phyloP scores from a whole-genome alignment of 2,113 vertebrate genomes.

The Pomatorhinus ruficollis region DNA sequence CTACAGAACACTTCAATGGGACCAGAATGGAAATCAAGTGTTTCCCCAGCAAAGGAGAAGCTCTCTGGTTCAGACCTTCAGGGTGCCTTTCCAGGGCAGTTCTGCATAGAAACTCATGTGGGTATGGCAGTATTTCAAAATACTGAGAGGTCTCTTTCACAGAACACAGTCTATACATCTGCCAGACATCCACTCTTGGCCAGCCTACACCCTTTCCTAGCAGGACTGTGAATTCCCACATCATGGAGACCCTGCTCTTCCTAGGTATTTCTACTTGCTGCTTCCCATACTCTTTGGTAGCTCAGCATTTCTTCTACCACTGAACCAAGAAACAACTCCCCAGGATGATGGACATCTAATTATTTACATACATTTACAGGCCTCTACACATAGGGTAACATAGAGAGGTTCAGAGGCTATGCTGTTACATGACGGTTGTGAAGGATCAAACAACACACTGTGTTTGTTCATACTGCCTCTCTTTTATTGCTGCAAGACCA shows the following conservation, averaged over 20 bases:
- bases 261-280: not conserved
- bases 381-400: not conserved
- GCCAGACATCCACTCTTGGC: not conserved
- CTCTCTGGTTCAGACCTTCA: not conserved
- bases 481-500: not conserved
- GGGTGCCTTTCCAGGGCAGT: not conserved
- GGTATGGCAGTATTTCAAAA: not conserved
- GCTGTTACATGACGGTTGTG: not conserved
- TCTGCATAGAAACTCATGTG: not conserved
- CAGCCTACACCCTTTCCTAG: not conserved
- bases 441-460: not conserved
- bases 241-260: not conserved
- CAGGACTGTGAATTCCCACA: rapidly evolving
- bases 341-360: not conserved
- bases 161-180: not conserved
- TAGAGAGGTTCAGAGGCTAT: not conserved
- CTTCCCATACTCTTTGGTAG: not conserved
- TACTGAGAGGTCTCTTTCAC: not conserved
- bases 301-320: not conserved
- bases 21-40: not conserved
- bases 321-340: not conserved
- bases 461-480: not conserved
- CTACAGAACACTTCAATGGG: not conserved
- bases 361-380: not conserved
- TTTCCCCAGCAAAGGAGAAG: not conserved